Conservation (phyloP, 2,888 invertebrate species). For the Entomobrya proxima region DNA sequence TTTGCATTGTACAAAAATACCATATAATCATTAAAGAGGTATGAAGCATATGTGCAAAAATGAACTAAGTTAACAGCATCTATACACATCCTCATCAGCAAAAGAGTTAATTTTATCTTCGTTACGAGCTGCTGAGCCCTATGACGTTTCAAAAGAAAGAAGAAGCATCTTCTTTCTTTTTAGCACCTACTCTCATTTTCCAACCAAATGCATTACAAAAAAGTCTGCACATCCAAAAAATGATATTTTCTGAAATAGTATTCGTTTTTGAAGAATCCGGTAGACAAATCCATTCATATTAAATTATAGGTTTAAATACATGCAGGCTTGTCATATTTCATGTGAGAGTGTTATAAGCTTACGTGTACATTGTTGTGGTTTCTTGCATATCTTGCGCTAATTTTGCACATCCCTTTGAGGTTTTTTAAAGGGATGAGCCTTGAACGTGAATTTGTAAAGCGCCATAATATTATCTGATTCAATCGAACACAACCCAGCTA, state of each 20-base stretch:
- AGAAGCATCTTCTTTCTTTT: not conserved
- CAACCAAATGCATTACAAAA: conserved; percentile 14
- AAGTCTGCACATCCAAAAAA: conserved; percentile 21
- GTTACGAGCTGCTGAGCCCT: conserved; percentile 45
- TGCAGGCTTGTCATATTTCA: conserved; percentile 39
- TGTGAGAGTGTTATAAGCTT: not conserved
- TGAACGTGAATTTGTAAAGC: conserved; percentile 42
- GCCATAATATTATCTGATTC: not conserved
- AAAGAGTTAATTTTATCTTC: conserved; percentile 32
- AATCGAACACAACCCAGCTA: not conserved
- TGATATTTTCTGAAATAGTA: conserved; percentile 7
- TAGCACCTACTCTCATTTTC: conserved; percentile 18
- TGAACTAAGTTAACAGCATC: not conserved
- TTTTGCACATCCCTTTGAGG: conserved; percentile 65
- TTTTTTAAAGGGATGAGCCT: conserved; percentile 58
- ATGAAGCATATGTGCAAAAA: conserved; percentile 1
- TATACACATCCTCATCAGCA: conserved; percentile 8
- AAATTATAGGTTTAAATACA: too few species aligned
- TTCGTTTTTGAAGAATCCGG: conserved; percentile 35
- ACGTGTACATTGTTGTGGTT: conserved; percentile 40
- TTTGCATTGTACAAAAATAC: not conserved
- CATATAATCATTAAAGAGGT: not conserved
- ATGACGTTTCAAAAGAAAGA: conserved; percentile 34
- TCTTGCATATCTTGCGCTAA: conserved; percentile 48
- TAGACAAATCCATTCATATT: conserved; percentile 24